Evolutionary conservation across 2,113 vertebrate species (phyloP), one percentile per base, ranked within the genome.

Genomic region (Lasiurus cinereus): DNA sequence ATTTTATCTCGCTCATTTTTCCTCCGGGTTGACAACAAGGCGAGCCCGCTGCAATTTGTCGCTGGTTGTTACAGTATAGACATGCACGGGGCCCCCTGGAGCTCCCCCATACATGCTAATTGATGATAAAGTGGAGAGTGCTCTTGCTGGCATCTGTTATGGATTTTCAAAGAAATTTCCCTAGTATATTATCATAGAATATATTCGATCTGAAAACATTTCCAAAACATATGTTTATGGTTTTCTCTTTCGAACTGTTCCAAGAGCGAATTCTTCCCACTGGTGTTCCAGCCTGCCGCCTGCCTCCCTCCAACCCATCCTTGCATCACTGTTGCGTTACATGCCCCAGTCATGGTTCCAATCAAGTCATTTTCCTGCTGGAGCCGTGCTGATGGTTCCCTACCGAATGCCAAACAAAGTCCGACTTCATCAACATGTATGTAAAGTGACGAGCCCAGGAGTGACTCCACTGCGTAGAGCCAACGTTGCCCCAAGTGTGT

Each of bases 141-240:
- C 73, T 95, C 74, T 95, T 91, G 90, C 74, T 96, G 95, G 91
- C 94, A 97, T 96, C 93, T 97, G 93, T 88, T 97, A 94, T 0
- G 46, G 66, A 97, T 97, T 97, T 97, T 96, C 91, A 97, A 96
- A 97, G 83, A 97, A 97, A 87, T 96, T 76, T 93, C 95, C 27
- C 79, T 95, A 31, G 70, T 91, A 96, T 95, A 94, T 95, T 97
- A 97, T 96, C 97, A 94, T 62, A 95, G 87, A 97, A 97, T 95
- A 96, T 97, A 97, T 96, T 97, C 96, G 94, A 94, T 93, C 70
- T 96, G 95, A 89, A 96, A 96, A 69, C 66, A 82, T 97, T 96
- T 97, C 93, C 94, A 97, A 97, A 94, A 56, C 96, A 96, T 93
- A 94, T 97, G 96, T 94, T 97, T 95, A 92, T 96, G 91, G 86